Percentiles rank a stretch among this genome's conserved stretches.
phyloP scores from a whole-genome alignment of 2,888 invertebrate genomes.

The Pyrgus malvae region DNA sequence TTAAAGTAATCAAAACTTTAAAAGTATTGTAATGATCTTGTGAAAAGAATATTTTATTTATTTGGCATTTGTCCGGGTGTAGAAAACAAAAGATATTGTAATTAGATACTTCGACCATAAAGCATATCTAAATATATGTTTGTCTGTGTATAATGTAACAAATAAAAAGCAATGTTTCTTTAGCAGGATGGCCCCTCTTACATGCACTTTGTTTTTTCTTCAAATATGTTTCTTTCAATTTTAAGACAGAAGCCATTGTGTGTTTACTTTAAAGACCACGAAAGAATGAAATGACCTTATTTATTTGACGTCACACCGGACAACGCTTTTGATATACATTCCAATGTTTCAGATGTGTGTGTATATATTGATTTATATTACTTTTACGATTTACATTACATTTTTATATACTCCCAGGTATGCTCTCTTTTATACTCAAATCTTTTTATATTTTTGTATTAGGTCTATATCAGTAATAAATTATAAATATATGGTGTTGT shows the following conservation, averaged over 20 bases:
- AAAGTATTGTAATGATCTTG: not conserved
- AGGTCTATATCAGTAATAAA: slow-evolving; percentile 71
- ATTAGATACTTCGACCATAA: too few species aligned
- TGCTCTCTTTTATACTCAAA: slow-evolving; percentile 60
- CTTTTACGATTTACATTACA: slow-evolving; percentile 27
- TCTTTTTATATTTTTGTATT: slow-evolving; percentile 66
- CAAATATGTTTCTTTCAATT: too few species aligned
- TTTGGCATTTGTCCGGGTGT: slow-evolving; percentile 8
- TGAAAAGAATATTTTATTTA: slow-evolving; percentile 1
- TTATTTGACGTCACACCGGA: not conserved
- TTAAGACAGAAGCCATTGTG: too few species aligned
- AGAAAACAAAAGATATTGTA: too few species aligned
- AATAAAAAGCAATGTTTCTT: too few species aligned
- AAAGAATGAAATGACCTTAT: too few species aligned
- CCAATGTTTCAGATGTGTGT: slow-evolving; percentile 39
- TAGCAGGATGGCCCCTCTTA: too few species aligned
- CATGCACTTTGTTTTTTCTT: too few species aligned
- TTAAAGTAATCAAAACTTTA: too few species aligned
- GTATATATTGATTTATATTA: slow-evolving; percentile 38
- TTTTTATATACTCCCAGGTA: slow-evolving; percentile 37
- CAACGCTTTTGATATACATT: slow-evolving; percentile 31
- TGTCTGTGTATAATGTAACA: too few species aligned
- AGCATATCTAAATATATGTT: too few species aligned
- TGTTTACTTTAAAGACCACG: too few species aligned
- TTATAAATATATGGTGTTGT: slow-evolving; percentile 63